phyloP scores from a whole-genome alignment of 2,113 vertebrate species.

The Meleagris gallopavo region DNA sequence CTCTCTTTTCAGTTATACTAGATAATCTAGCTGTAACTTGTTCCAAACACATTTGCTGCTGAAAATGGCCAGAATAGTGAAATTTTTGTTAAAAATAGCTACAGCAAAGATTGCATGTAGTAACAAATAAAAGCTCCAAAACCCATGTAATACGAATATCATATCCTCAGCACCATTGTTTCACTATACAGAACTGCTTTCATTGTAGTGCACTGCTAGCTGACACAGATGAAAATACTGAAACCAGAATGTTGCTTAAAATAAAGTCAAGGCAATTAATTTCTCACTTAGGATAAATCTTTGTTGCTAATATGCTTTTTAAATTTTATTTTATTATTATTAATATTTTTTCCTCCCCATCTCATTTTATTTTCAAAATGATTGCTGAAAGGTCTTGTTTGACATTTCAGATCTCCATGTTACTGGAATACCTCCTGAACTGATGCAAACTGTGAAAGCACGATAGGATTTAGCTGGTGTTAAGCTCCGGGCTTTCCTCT shows the following conservation, averaged over 20 bases:
- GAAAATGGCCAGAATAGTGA: not conserved
- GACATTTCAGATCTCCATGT: not conserved
- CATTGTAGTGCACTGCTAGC: not conserved
- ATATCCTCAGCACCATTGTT: not conserved
- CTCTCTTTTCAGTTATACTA: not conserved
- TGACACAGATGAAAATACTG: not conserved
- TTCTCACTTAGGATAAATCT: not conserved
- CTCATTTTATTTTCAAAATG: not conserved
- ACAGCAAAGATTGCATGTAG: not conserved
- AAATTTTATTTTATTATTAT: too few relatives aligned
- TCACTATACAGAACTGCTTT: not conserved
- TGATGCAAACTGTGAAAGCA: not conserved
- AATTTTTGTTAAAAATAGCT: not conserved
- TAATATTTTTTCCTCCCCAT: not conserved
- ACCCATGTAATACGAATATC: fast-evolving
- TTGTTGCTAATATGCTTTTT: not conserved
- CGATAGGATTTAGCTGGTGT: not conserved
- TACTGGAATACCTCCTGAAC: not conserved
- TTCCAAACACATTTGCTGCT: not conserved
- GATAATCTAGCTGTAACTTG: not conserved
- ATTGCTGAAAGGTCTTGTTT: not conserved
- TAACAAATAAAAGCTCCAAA: not conserved
- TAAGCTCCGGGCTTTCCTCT: not conserved
- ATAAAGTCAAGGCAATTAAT: not conserved
- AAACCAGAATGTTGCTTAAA: not conserved